A percentile compares a stretch with the other conserved stretches of the same genome.
These are phyloP conservation scores for Phalacrocorax aristotelis DNA, from an alignment of 2,113 vertebrate species.

Conservation along the genomic window DNA sequence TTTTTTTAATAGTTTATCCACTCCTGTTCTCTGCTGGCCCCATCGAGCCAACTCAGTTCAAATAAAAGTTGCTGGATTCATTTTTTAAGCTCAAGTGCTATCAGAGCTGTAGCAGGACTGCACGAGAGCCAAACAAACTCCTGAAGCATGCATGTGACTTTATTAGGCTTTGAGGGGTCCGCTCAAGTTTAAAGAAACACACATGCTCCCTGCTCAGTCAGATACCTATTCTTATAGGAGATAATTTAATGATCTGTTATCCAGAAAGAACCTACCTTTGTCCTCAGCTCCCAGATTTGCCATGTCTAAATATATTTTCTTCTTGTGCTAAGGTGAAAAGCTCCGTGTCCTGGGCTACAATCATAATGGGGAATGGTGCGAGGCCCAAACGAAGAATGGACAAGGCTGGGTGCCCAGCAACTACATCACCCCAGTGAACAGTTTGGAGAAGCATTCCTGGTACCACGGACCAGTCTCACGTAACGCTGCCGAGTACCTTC, in stretches of 20 bases:
- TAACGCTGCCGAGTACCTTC: constrained; percentile 82
- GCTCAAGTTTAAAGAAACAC: neutral
- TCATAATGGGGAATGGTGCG: constrained; percentile 88
- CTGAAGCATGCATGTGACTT: neutral
- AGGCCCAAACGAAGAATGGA: constrained; percentile 85
- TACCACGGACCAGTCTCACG: constrained; percentile 84
- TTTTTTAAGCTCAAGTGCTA: neutral
- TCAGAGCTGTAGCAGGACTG: neutral
- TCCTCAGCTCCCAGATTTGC: neutral
- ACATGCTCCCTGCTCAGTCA: neutral
- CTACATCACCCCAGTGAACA: constrained; percentile 86
- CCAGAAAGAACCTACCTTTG: neutral
- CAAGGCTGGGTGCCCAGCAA: constrained; percentile 89
- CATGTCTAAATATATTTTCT: neutral
- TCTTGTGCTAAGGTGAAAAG: constrained; percentile 77
- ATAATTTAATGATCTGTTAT: neutral
- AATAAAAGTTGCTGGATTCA: neutral
- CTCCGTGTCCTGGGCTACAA: constrained; percentile 86
- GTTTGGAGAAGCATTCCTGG: constrained; percentile 87
- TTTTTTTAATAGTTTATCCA: neutral
- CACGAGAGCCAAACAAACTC: neutral
- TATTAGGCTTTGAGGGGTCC: neutral
- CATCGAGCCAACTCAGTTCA: neutral
- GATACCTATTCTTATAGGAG: neutral
- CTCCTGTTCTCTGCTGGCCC: neutral